These are phyloP conservation scores for Zelostemma sp. DNA, from an alignment of 1,140 invertebrate species.

Conservation along the genomic window DNA sequence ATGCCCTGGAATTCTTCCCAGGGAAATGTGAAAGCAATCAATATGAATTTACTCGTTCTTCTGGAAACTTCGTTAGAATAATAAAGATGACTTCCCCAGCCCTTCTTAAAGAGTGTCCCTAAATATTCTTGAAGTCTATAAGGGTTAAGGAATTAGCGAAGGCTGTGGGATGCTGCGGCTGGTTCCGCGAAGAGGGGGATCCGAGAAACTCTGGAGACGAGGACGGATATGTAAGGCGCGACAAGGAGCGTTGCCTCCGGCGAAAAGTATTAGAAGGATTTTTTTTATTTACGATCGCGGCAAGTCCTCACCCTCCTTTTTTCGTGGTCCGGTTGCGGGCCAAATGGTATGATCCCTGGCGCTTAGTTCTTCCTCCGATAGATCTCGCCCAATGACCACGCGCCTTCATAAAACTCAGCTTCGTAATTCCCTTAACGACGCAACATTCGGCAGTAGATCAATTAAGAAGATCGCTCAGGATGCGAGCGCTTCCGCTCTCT, in stretches of 20 bases:
- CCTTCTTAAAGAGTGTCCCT: constrained; percentile 41
- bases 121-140: constrained; percentile 67
- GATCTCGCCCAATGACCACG: constrained; percentile 59
- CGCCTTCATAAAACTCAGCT: constrained; percentile 36
- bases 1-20: too few species aligned
- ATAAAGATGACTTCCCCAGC: constrained; percentile 16
- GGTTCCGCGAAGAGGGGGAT: constrained; percentile 36
- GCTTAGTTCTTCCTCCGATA: constrained; percentile 50
- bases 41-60: background rate
- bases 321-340: constrained; percentile 29
- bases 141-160: constrained; percentile 69
- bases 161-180: constrained; percentile 39
- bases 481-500: constrained; percentile 35
- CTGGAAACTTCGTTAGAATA: constrained; percentile 11
- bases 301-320: constrained; percentile 48
- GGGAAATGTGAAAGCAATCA: too few species aligned
- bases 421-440: constrained; percentile 56
- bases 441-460: constrained; percentile 68
- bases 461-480: constrained; percentile 57
- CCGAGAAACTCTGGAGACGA: constrained; percentile 47
- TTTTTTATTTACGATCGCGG: constrained; percentile 69
- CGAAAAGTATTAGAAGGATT: constrained; percentile 69
- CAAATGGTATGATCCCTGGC: constrained; percentile 59
- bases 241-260: constrained; percentile 43
- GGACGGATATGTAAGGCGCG: constrained; percentile 23